Evolutionary conservation across 2,113 vertebrate genomes (phyloP).

Genomic region (Zapornia atra): DNA sequence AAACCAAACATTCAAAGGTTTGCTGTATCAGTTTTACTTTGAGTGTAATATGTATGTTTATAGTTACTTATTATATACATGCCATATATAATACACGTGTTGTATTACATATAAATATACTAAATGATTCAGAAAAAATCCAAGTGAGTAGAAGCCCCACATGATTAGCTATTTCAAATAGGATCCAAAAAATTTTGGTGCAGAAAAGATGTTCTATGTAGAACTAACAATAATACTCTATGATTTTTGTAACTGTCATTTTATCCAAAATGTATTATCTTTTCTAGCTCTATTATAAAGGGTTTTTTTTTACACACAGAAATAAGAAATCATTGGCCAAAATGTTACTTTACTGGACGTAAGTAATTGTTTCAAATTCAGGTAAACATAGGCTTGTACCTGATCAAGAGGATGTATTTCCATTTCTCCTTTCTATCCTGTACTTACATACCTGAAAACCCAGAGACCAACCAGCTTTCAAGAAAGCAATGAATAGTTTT

Average conservation of each 20-base stretch:
- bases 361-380: neutral
- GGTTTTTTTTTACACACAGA: neutral
- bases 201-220: neutral
- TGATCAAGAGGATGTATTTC: neutral
- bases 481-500: neutral
- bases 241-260: neutral
- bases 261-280: neutral
- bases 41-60: neutral
- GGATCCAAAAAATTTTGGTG: neutral
- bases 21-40: neutral
- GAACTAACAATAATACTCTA: neutral
- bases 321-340: neutral
- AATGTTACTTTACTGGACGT: neutral
- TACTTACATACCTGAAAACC: neutral
- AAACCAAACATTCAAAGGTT: neutral
- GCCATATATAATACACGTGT: neutral
- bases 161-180: neutral
- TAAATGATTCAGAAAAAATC: neutral
- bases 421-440: neutral
- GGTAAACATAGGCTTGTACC: neutral
- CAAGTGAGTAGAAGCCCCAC: neutral
- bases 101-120: too few relatives aligned
- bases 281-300: neutral
- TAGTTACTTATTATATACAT: accelerated
- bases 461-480: neutral